A percentile compares a stretch with the other conserved stretches of the same genome.
Conservation (phyloP, 2,797 vertebrate genomes). For the Muraenolepis orangiensis region DNA sequence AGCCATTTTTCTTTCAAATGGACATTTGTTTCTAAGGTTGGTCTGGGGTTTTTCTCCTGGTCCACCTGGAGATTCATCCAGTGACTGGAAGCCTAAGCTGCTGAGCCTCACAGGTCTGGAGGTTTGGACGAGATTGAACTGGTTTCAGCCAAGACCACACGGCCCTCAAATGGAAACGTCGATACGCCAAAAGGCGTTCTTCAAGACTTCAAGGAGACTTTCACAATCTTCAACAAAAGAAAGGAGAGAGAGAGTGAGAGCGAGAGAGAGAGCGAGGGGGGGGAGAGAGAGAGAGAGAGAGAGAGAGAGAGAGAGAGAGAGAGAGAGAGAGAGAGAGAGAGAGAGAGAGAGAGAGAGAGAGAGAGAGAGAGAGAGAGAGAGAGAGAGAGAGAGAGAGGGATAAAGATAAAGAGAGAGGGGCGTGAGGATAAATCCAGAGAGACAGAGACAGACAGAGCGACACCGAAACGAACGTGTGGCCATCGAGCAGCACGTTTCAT, state of each 20-base stretch:
- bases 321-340: slow-evolving; percentile 9
- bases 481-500: slow-evolving; percentile 38
- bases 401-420: neutral
- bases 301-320: slow-evolving; percentile 7
- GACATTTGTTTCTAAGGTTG: too few species aligned
- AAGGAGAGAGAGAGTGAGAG: neutral
- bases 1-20: too few species aligned
- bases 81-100: too few species aligned
- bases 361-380: slow-evolving; percentile 7
- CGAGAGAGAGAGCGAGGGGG: neutral
- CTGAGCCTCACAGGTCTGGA: too few species aligned
- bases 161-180: neutral
- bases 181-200: neutral
- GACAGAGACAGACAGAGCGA: slow-evolving; percentile 7
- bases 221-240: neutral
- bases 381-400: slow-evolving; percentile 1
- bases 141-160: too few species aligned
- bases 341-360: slow-evolving; percentile 12
- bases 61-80: too few species aligned
- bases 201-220: neutral
- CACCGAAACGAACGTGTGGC: neutral
- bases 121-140: too few species aligned
- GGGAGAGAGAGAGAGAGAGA: neutral
- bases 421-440: neutral
- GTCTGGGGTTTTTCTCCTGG: too few species aligned